These are phyloP conservation scores for Tinea semifulvella DNA, from an alignment of 2,888 invertebrate species.

Conservation along the genomic window DNA sequence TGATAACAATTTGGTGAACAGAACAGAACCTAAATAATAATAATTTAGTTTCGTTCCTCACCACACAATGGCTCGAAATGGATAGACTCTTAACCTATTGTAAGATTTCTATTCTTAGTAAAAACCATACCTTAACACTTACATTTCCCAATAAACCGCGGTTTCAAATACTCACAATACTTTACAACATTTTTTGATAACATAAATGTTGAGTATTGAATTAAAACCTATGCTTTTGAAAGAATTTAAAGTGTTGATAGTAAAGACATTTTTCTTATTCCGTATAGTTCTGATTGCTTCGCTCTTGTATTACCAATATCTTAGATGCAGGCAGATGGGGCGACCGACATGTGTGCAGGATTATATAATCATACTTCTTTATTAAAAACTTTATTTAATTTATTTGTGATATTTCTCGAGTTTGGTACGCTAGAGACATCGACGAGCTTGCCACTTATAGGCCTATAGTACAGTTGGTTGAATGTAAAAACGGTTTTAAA, in stretches of 20 bases:
- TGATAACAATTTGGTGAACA: not conserved
- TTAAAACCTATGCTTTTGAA: not conserved
- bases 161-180: not conserved
- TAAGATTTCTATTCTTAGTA: not conserved
- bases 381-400: too few species aligned
- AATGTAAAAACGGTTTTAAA: too few species aligned
- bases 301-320: slow-evolving; percentile 3
- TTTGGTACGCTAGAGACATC: too few species aligned
- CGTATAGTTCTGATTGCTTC: slow-evolving; percentile 8
- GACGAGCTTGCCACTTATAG: too few species aligned
- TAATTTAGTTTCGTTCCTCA: not conserved
- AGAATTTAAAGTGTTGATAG: not conserved
- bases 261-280: slow-evolving; percentile 3
- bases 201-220: not conserved
- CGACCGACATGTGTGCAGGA: too few species aligned
- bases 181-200: not conserved
- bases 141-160: not conserved
- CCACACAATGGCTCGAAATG: not conserved
- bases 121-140: not conserved
- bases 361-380: too few species aligned
- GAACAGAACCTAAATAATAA: slow-evolving; percentile 1
- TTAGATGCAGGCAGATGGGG: not conserved
- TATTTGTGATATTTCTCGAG: too few species aligned
- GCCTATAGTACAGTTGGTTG: too few species aligned
- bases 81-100: slow-evolving; percentile 7